Evolutionary conservation across 2,888 invertebrate genomes (phyloP).

Genomic region (Diarsia rubi): DNA sequence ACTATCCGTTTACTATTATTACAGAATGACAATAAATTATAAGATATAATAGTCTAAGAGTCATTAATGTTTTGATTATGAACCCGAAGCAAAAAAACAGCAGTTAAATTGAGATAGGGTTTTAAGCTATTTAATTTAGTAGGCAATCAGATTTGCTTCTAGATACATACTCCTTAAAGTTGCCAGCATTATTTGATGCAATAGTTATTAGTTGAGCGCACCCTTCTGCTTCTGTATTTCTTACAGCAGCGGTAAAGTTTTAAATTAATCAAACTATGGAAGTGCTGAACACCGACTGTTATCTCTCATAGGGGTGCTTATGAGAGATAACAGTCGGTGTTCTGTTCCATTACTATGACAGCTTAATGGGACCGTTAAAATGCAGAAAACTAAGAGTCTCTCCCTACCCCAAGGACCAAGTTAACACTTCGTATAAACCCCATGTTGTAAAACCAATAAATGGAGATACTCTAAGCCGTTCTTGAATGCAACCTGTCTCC

Average conservation of each 20-base stretch:
- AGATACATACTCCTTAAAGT: background rate
- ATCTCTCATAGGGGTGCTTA: too few relatives aligned
- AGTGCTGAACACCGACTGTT: background rate
- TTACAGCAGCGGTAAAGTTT: background rate
- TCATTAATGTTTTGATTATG: constrained; percentile 15
- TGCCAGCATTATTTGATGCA: background rate
- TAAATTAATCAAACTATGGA: background rate
- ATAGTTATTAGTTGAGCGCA: constrained; percentile 13
- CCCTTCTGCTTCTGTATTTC: background rate
- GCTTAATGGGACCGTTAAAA: background rate
- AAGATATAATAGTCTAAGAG: constrained; percentile 65
- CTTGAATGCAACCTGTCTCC: constrained; percentile 41
- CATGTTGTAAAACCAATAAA: too few relatives aligned
- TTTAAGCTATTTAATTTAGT: constrained; percentile 20
- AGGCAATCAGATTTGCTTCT: constrained; percentile 1
- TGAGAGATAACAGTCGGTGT: background rate
- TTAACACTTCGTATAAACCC: too few relatives aligned
- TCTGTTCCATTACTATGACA: background rate
- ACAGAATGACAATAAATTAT: constrained; percentile 75
- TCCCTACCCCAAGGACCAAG: too few relatives aligned
- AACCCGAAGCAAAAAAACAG: constrained; percentile 2
- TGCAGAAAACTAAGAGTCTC: too few relatives aligned
- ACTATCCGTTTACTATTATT: constrained; percentile 73
- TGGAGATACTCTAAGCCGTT: too few relatives aligned
- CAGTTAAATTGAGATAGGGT: background rate